Conservation (phyloP, 2,113 vertebrate species). For the Peucedramus taeniatus region DNA sequence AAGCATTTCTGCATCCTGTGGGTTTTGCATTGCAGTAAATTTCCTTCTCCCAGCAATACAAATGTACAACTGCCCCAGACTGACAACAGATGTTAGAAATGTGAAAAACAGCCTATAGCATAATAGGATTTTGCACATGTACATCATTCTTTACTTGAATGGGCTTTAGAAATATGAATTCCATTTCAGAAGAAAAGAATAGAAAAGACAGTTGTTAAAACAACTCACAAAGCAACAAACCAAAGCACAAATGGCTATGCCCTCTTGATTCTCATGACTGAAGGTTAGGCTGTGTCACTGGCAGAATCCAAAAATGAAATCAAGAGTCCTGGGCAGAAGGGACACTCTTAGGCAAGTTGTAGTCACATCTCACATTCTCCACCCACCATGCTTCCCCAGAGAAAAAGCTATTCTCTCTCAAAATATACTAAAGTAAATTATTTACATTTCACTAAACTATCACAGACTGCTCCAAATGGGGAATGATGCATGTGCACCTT, state of each 20-base stretch:
- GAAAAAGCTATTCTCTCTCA: not conserved
- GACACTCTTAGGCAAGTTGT: not conserved
- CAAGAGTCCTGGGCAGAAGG: not conserved
- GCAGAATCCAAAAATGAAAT: not conserved
- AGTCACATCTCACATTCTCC: not conserved
- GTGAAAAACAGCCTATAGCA: not conserved
- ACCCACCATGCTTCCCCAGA: not conserved
- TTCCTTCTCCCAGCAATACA: not conserved
- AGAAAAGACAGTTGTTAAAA: not conserved
- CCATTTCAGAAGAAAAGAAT: not conserved
- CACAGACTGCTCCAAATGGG: not conserved
- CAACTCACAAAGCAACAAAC: not conserved
- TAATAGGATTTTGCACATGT: not conserved
- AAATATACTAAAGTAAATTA: not conserved
- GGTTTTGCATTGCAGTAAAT: not conserved
- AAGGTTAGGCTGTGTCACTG: not conserved
- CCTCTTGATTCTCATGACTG: not conserved
- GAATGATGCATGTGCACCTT: not conserved
- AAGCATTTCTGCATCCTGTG: not conserved
- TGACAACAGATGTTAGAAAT: not conserved
- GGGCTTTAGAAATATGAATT: not conserved
- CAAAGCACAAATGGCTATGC: not conserved
- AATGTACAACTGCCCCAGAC: not conserved
- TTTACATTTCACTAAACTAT: not conserved
- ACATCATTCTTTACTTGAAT: not conserved